Evolutionary conservation across 2,113 vertebrate species (phyloP), one percentile per base, ranked within the genome.

Genomic region (Lota lota): DNA sequence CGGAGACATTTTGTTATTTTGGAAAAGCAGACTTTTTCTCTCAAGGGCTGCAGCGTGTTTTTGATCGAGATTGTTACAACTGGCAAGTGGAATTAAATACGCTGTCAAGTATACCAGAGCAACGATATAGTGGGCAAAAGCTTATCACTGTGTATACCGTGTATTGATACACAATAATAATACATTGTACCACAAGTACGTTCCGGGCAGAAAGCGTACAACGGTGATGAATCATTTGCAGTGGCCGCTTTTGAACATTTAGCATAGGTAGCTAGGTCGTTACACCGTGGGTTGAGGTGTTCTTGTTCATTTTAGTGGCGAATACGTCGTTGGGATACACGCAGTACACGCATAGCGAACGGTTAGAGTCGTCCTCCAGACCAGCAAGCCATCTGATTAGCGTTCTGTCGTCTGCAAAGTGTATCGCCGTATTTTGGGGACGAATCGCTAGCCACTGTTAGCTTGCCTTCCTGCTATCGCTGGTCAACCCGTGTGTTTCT

Each of bases 141-240:
- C 11, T 53, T n/a, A 56, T 15, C 53, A n/a, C 14, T 33, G 28
- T 33, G 28, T 33, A 33, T 4, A 56, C 5, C 53, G 53, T 56
- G 53, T 1, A 56, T 56, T n/a, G 40, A 11, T 47, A 47, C 40
- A 14, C 12, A 14, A 47, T 47, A 18, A 17, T 56, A 56, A 56
- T 6, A 56, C 53, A 2, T 8, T 8, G 40, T 47, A 33, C 51
- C 54, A 75, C 79, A 64, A 5, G 63, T 53, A 76, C 77, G 75
- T 62, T 67, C 22, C 21, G 78, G 57, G 75, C 69, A 67, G 80
- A 77, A 75, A 77, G 71, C 78, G 75, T 33, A 47, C 72, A 22
- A 63, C 77, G 21, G 77, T 83, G 78, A 88, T 86, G 84, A 86
- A 85, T 87, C 84, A 79, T 85, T 81, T 80, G 80, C 87, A 87